A percentile compares a stretch with the other conserved stretches of the same genome.
phyloP scores from a whole-genome alignment of 2,797 vertebrate genomes.

The Apogon talboti region DNA sequence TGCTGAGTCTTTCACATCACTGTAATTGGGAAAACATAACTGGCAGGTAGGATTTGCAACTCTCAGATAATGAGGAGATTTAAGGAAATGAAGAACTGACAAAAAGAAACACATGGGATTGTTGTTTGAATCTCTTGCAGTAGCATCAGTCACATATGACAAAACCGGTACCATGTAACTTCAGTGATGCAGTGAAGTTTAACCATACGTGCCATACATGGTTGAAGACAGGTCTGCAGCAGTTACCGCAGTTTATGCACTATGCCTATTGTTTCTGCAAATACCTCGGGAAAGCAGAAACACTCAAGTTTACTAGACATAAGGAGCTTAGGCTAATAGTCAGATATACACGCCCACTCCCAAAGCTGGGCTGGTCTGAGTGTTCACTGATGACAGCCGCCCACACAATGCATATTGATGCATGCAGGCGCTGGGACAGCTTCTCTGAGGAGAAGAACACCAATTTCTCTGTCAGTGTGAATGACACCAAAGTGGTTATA shows the following conservation, averaged over 20 bases:
- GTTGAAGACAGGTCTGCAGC: conserved; percentile 2
- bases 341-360: conserved; percentile 27
- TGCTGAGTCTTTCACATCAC: not conserved
- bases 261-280: conserved; percentile 9
- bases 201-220: not conserved
- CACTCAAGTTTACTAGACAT: conserved; percentile 31
- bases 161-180: not conserved
- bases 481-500: conserved; percentile 25
- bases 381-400: conserved; percentile 45
- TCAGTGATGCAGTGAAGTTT: not conserved
- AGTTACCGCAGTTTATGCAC: not conserved
- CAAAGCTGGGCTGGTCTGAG: conserved; percentile 37
- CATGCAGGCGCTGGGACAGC: conserved; percentile 19
- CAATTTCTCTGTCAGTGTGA: conserved; percentile 37
- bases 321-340: conserved; percentile 48
- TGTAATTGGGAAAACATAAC: not conserved
- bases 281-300: conserved; percentile 26
- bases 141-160: not conserved
- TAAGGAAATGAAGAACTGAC: too few relatives aligned
- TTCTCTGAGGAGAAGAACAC: conserved; percentile 25
- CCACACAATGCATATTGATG: conserved; percentile 50
- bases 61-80: too few relatives aligned
- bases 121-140: not conserved
- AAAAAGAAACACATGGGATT: too few relatives aligned
- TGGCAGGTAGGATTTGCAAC: too few relatives aligned